Evolutionary conservation across 1,140 invertebrate genomes (phyloP).

Genomic region (Drosophila parvula): DNA sequence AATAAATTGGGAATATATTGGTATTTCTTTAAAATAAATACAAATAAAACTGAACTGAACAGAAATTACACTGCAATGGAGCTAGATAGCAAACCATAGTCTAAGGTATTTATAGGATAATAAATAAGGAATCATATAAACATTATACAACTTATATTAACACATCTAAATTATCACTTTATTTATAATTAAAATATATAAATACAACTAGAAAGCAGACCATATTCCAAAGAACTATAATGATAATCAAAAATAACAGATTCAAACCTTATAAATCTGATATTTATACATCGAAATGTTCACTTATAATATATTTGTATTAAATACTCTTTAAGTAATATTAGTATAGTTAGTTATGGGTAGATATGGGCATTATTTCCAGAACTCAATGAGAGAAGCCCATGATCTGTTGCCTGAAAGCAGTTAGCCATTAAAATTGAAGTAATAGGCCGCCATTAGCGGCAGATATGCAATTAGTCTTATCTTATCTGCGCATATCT

Average conservation of each 20-base stretch:
- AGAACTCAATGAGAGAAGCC: background rate
- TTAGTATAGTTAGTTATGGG: background rate
- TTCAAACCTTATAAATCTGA: background rate
- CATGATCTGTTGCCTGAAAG: background rate
- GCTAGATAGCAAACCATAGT: background rate
- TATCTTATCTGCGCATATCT: conserved; percentile 8
- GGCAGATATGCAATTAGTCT: conserved; percentile 5
- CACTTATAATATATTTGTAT: background rate
- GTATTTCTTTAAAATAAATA: no score
- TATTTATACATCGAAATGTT: background rate
- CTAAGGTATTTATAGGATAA: background rate
- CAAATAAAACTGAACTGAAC: no score
- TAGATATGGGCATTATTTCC: no score
- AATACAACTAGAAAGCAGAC: no score
- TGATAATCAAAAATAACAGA: background rate
- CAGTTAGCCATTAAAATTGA: background rate
- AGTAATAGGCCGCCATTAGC: background rate
- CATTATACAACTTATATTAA: background rate
- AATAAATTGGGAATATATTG: no score
- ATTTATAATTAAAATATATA: no score
- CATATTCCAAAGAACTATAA: no score
- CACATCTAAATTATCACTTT: background rate
- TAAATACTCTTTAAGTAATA: background rate
- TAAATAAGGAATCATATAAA: background rate
- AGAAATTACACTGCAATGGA: no score